Evolutionary conservation across 2,888 invertebrate species (phyloP).

Genomic region (Iselma pallidipennis): DNA sequence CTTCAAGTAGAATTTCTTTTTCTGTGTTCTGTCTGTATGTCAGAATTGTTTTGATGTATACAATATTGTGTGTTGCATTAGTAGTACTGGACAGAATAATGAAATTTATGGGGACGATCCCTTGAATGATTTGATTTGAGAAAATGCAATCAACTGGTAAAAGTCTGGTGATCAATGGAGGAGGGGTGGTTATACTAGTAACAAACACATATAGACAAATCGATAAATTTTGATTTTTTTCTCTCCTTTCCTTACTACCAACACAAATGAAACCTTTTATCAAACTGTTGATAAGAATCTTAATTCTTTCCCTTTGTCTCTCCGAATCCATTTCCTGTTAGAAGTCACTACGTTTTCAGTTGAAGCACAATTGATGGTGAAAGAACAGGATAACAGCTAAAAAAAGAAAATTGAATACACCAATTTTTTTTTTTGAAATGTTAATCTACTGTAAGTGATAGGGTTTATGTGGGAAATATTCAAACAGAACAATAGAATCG

Average conservation of each 20-base stretch:
- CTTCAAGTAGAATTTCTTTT: background rate
- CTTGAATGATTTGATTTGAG: constrained; percentile 2
- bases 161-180: background rate
- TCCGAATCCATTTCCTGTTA: background rate
- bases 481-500: constrained; percentile 41
- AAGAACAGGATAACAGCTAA: no score
- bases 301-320: background rate
- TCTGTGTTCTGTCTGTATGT: background rate
- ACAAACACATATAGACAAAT: background rate
- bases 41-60: background rate
- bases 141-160: constrained; percentile 2
- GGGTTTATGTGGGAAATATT: constrained; percentile 30
- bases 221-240: background rate
- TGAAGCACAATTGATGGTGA: background rate
- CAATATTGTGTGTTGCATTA: constrained; percentile 2
- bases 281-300: background rate
- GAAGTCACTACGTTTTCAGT: background rate
- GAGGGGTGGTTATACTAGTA: background rate
- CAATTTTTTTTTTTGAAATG: constrained; percentile 16
- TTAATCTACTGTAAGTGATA: constrained; percentile 45
- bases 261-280: no score
- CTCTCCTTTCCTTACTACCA: no score
- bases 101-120: constrained; percentile 3
- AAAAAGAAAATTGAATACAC: no score
- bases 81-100: background rate